Base-by-base conservation (phyloP, 2,797 vertebrate species). In the Amphiprion clarkii region DNA sequence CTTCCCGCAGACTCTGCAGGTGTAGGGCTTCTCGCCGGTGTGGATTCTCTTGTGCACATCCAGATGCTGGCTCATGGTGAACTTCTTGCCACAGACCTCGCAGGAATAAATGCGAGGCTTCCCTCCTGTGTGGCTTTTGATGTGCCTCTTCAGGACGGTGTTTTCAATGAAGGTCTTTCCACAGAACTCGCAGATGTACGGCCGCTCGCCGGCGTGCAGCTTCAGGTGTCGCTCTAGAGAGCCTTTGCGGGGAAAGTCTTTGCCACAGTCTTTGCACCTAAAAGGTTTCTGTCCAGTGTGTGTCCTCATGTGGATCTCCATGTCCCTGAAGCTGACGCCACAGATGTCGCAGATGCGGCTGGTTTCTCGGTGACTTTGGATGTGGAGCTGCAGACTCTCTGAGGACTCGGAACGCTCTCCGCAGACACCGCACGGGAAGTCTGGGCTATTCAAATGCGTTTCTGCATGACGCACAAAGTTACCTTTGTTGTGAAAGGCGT, bases 21-120 rank as follows among this genome's bases (percentile, higher is more conserved):
- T 81, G 75, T 86, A 93, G 0, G 92, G 92, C 51, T 90, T 93
- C 76, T 93, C 92, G 1, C 91, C 92, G 0, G 91, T 93, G 85
- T 93, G 92, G 76, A 93, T 90, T 64, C 91, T 88, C 75, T 88
- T 90, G 81, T 93, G 92, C 14, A 92, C 91, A 0, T 89, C 88
- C 55, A 92, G 80, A 21, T 92, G 91, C n/a, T 92, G 91, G 55
- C 86, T 88, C 89, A 92, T 85, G 44, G 89, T 81, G 71, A 92
- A 92, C 66, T 77, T 92, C 63, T 92, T 92, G 0, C 79, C 74
- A 0, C 92, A 92, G 39, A 79, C 46, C 2, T 91, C 92, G 0
- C 92, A 93, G 36, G 85, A 69, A 52, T 86, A 88, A 11, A 85
- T 79, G 4, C 90, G 60, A 0, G 87, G 89, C 51, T 88, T 87